phyloP scores from a whole-genome alignment of 2,888 invertebrate species.

The Tribolium freemani region DNA sequence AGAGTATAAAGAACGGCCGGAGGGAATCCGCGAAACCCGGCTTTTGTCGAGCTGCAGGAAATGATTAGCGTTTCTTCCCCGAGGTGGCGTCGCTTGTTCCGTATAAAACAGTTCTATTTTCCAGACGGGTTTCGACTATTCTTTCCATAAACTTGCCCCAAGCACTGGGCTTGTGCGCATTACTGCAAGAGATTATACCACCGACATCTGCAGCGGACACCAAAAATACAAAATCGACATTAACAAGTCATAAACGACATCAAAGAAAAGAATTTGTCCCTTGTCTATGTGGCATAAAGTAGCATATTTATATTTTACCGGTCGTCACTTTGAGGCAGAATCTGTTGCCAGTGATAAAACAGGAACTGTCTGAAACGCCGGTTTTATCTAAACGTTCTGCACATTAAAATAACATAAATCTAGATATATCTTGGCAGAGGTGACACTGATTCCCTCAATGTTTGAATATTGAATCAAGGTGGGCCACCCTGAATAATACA shows the following conservation, averaged over 20 bases:
- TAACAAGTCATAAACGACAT: too few relatives aligned
- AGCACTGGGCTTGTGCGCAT: conserved; percentile 5
- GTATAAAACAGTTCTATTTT: conserved; percentile 33
- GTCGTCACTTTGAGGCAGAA: conserved; percentile 12
- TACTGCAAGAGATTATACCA: background rate
- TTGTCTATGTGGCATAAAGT: background rate
- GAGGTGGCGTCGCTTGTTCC: conserved; percentile 45
- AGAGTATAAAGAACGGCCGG: conserved; percentile 50
- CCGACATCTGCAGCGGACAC: background rate
- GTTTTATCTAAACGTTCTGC: conserved; percentile 43
- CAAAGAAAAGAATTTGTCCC: too few relatives aligned
- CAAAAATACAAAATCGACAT: background rate
- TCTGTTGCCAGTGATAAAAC: conserved; percentile 32
- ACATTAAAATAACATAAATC: conserved; percentile 50
- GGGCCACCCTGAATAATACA: conserved; percentile 41
- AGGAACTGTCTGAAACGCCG: conserved; percentile 30
- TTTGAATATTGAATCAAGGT: conserved; percentile 51
- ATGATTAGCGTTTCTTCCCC: conserved; percentile 52
- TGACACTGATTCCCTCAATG: conserved; percentile 51
- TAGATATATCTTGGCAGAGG: conserved; percentile 43
- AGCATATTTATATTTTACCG: background rate
- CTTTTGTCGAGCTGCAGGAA: conserved; percentile 50
- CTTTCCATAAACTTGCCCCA: conserved; percentile 19
- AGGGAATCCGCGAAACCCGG: conserved; percentile 44
- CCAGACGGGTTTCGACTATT: conserved; percentile 27